These are phyloP conservation scores for Lymantria dispar DNA, from an alignment of 2,888 invertebrate genomes.

Conservation along the genomic window DNA sequence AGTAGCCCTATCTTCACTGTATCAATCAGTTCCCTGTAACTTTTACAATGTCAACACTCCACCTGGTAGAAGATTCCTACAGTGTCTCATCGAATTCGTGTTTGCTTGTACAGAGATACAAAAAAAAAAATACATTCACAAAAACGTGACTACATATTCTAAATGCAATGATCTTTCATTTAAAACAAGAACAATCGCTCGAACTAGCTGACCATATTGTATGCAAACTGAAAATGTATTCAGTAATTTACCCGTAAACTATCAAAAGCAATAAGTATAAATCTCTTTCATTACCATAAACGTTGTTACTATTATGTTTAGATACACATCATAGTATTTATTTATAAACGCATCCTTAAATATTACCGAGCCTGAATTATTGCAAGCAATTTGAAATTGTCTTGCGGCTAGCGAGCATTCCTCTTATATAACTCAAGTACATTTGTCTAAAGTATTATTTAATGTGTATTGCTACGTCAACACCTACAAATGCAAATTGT, in stretches of 20 bases:
- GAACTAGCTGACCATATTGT: constrained; percentile 27
- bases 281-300: constrained; percentile 61
- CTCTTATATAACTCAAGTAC: constrained; percentile 15
- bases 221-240: constrained; percentile 28
- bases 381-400: constrained; percentile 66
- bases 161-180: no score
- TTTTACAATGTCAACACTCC: no score
- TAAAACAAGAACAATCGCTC: constrained; percentile 5
- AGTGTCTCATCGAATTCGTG: no score
- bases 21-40: no score
- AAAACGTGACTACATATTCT: no score
- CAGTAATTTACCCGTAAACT: constrained; percentile 40
- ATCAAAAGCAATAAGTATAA: constrained; percentile 60
- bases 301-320: constrained; percentile 56
- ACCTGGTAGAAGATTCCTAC: no score
- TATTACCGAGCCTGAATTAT: constrained; percentile 61
- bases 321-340: constrained; percentile 49
- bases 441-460: constrained; percentile 40
- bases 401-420: constrained; percentile 50
- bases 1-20: no score
- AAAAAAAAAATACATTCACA: no score
- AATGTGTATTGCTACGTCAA: constrained; percentile 41
- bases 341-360: constrained; percentile 63
- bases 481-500: constrained; percentile 41
- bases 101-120: no score